Evolutionary conservation across 2,113 vertebrate genomes (phyloP).

Genomic region (Morone saxatilis): DNA sequence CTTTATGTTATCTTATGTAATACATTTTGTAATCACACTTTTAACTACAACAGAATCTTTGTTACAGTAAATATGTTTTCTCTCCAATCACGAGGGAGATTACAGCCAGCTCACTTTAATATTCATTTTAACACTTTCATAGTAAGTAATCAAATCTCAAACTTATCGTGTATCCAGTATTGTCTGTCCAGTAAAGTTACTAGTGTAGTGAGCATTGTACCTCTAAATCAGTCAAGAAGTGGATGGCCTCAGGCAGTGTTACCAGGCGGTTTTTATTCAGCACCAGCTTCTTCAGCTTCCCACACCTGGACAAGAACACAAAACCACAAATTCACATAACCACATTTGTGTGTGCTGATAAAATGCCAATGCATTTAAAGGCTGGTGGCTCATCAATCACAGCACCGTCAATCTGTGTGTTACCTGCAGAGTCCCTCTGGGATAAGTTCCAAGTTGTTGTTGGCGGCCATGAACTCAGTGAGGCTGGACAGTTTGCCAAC

Average conservation of each 20-base stretch:
- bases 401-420: neutral
- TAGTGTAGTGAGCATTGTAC: constrained; percentile 68
- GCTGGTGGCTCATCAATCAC: too few species aligned
- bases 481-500: constrained; percentile 93
- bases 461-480: constrained; percentile 97
- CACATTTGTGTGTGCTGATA: neutral
- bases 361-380: neutral
- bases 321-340: constrained; percentile 27
- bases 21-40: too few species aligned
- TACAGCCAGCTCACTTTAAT: too few species aligned
- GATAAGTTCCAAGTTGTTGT: constrained; percentile 97
- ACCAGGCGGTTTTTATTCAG: constrained; percentile 98
- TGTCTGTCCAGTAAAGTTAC: neutral
- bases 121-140: too few species aligned
- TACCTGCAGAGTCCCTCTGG: constrained; percentile 98
- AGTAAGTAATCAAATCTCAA: too few species aligned
- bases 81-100: too few species aligned
- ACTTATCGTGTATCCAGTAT: neutral
- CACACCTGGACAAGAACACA: constrained; percentile 85
- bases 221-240: constrained; percentile 93
- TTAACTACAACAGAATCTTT: too few species aligned
- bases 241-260: constrained; percentile 94
- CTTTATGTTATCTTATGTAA: too few species aligned
- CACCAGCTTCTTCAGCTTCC: constrained; percentile 94
- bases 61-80: too few species aligned